Conservation (phyloP, 1,140 invertebrate genomes). For the Pseudachorutes palmiensis region DNA sequence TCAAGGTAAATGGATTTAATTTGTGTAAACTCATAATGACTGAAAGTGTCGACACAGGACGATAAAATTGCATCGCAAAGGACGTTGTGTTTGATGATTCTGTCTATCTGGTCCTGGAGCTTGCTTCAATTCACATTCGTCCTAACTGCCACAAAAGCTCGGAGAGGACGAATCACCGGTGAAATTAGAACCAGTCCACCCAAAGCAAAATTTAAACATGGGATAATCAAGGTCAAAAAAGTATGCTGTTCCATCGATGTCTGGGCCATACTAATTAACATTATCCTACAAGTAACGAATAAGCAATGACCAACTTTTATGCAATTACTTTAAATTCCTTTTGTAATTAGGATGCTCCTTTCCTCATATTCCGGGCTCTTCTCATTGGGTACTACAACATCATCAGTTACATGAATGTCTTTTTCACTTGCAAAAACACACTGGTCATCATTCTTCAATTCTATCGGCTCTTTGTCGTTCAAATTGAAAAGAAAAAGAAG, state of each 20-base stretch:
- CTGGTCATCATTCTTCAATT: conserved; percentile 76
- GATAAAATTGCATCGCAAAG: conserved; percentile 65
- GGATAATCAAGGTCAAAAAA: conserved; percentile 42
- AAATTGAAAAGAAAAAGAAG: conserved; percentile 55
- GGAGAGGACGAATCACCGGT: conserved; percentile 57
- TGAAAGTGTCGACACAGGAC: conserved; percentile 45
- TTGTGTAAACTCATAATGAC: too few species aligned
- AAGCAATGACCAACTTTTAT: background rate
- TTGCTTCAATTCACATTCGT: conserved; percentile 84
- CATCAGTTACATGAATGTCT: conserved; percentile 84
- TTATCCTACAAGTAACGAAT: conserved; percentile 42
- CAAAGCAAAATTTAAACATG: conserved; percentile 27
- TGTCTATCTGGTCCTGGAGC: conserved; percentile 81
- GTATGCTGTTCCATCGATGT: conserved; percentile 73
- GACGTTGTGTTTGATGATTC: conserved; percentile 62
- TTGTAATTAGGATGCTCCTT: conserved; percentile 61
- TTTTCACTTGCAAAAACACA: conserved; percentile 84
- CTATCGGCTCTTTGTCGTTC: conserved; percentile 72
- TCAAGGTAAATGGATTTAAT: too few species aligned
- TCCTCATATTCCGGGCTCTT: conserved; percentile 68
- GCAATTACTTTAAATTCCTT: background rate
- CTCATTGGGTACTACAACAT: conserved; percentile 77
- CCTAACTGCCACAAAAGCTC: conserved; percentile 72
- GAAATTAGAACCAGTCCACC: conserved; percentile 21
- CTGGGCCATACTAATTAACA: conserved; percentile 54